Evolutionary conservation across 2,797 vertebrate genomes (phyloP).

Genomic region (Anomalospiza imberbis): DNA sequence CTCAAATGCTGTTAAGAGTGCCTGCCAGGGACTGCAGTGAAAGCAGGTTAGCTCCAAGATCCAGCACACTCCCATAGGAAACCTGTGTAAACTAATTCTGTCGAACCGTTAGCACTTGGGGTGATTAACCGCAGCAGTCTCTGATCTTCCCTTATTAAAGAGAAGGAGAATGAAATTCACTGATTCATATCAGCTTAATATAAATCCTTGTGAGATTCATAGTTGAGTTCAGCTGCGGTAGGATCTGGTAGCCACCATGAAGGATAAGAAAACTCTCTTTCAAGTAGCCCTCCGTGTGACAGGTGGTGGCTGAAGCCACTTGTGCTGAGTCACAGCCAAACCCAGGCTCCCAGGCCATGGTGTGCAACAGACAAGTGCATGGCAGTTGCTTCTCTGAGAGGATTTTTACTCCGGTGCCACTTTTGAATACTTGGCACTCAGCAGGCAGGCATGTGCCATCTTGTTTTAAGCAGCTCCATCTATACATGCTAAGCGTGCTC

Average conservation of each 20-base stretch:
- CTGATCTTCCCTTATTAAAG: conserved; percentile 57
- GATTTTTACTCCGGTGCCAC: not conserved
- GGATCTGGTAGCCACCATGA: not conserved
- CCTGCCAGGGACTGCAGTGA: not conserved
- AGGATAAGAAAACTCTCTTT: not conserved
- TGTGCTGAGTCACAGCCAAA: not conserved
- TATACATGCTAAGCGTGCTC: not conserved
- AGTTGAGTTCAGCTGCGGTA: not conserved
- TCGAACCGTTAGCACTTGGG: conserved; percentile 24
- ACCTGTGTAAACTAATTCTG: conserved; percentile 31
- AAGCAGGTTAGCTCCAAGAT: not conserved
- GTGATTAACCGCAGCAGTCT: conserved; percentile 48
- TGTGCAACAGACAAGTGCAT: not conserved
- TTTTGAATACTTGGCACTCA: conserved; percentile 44
- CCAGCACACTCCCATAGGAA: conserved; percentile 35
- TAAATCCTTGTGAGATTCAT: not conserved
- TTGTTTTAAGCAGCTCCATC: conserved; percentile 31
- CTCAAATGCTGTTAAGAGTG: not conserved
- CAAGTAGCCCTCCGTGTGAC: not conserved
- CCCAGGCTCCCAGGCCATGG: not conserved
- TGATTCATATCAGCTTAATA: conserved; percentile 64
- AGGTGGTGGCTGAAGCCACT: not conserved
- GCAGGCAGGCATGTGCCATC: conserved; percentile 39
- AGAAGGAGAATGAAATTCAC: conserved; percentile 42
- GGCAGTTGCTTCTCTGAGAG: not conserved